Conservation (phyloP, 2,113 vertebrate genomes). For the Varanus salvator region DNA sequence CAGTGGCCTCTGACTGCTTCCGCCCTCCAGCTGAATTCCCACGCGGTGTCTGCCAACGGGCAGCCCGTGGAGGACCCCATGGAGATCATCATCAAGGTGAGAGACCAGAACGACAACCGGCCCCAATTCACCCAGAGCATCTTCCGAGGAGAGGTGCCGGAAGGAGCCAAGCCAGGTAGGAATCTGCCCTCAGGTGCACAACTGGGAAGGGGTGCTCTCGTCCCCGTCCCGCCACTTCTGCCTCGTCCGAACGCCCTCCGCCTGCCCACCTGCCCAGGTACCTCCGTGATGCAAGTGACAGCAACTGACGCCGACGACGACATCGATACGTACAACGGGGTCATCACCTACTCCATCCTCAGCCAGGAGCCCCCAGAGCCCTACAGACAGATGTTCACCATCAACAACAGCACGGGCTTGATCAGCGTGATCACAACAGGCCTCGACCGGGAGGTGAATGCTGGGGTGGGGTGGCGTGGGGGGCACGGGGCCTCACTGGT, state of each 20-base stretch:
- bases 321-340: conserved; percentile 69
- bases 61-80: conserved; percentile 74
- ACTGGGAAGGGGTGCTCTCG: no score
- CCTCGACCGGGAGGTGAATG: conserved; percentile 87
- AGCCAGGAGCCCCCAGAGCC: conserved; percentile 75
- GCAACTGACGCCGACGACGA: conserved; percentile 84
- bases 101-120: conserved; percentile 80
- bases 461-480: accelerated
- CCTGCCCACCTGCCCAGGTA: conserved; percentile 65
- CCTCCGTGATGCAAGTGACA: conserved; percentile 78
- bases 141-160: conserved; percentile 72
- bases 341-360: conserved; percentile 80
- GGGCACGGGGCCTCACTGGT: accelerated
- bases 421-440: conserved; percentile 79
- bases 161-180: conserved; percentile 76
- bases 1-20: background rate
- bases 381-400: conserved; percentile 74
- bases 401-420: conserved; percentile 76
- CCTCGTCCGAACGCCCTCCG: no score
- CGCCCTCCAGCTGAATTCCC: conserved; percentile 68
- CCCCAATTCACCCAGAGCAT: conserved; percentile 70
- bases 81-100: conserved; percentile 78
- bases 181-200: background rate
- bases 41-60: conserved; percentile 69
- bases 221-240: no score